Evolutionary conservation across 2,888 invertebrate genomes (phyloP), one percentile per base, ranked within the genome.

Genomic region (Phoronis australis): DNA sequence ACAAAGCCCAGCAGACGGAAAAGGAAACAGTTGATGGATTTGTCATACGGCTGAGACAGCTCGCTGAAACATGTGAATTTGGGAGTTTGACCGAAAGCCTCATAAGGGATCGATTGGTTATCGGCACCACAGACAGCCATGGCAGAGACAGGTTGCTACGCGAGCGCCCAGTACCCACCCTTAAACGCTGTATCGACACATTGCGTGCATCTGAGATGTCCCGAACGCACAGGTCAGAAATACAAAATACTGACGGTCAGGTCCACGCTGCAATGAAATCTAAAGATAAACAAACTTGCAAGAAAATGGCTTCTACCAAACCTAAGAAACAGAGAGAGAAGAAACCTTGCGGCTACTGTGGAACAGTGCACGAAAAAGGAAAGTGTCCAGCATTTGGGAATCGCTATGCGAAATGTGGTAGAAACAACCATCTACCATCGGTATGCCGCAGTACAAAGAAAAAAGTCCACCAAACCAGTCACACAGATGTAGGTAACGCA

Each of bases 61-160:
- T 47, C n/a, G 27, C 47, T n/a, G 42, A 42, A n/a, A 21, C 47
- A 15, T 47, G 47, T 47, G 47, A 47, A 41, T 47, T 31, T 41
- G 47, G 31, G n/a, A 25, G 1, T 15, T 18, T 41, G 22, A n/a
- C 35, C 6, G 35, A 41, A 4, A 15, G 35, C 1, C 31, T 47
- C 42, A 47, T 47, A 3, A 40, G 47, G n/a, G 47, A 42, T 31
- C 26, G 47, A 41, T 37, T 47, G 15, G 47, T 47, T 22, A 22
- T 47, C 20, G 42, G 47, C 15, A 42, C 31, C 15, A 21, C 21
- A n/a, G 41, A 47, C 20, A 22, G 31, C 20, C 3, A 5, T 23
- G 22, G 22, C 5, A 5, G 20, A 4, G 23, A 41, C 15, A 5
- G 41, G 41, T 24, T 41, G 4, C 20, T 21, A n/a, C 20, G 41